These are phyloP conservation scores for Trachelus iudaicus DNA, from an alignment of 2,888 invertebrate species.

Conservation along the genomic window DNA sequence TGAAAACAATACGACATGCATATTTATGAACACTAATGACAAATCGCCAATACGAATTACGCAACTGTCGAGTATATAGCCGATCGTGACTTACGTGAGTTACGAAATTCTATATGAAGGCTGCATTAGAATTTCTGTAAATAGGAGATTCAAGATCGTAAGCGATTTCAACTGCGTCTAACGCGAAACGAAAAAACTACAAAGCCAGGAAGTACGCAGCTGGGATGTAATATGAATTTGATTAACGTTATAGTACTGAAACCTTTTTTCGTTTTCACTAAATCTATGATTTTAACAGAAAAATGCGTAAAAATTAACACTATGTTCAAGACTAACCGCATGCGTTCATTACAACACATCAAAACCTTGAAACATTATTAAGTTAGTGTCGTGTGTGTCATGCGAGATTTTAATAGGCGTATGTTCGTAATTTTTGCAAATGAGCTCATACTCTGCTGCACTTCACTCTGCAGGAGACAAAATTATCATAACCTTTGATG, in stretches of 20 bases:
- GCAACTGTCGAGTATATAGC: conserved; percentile 6
- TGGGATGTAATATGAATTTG: neutral
- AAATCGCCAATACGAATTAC: conserved; percentile 13
- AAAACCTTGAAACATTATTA: conserved; percentile 15
- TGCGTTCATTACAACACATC: neutral
- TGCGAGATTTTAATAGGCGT: conserved; percentile 11
- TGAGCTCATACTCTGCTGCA: neutral
- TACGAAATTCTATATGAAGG: conserved; percentile 21
- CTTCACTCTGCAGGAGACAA: conserved; percentile 1
- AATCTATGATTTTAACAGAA: neutral
- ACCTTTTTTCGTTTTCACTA: neutral
- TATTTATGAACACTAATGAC: conserved; percentile 16
- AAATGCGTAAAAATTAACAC: neutral
- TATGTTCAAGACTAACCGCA: neutral
- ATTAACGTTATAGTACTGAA: neutral
- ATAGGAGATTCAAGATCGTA: conserved; percentile 12
- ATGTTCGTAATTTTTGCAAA: neutral
- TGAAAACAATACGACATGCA: neutral
- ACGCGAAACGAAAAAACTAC: neutral
- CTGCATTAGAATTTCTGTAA: conserved; percentile 21
- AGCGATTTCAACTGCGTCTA: neutral
- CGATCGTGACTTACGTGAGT: conserved; percentile 19
- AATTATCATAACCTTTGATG: conserved; percentile 3
- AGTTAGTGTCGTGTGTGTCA: conserved; percentile 14
- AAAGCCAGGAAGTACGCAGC: neutral